Evolutionary conservation across 1,140 invertebrate species (phyloP).

Genomic region (Chrysomallon squamiferum): DNA sequence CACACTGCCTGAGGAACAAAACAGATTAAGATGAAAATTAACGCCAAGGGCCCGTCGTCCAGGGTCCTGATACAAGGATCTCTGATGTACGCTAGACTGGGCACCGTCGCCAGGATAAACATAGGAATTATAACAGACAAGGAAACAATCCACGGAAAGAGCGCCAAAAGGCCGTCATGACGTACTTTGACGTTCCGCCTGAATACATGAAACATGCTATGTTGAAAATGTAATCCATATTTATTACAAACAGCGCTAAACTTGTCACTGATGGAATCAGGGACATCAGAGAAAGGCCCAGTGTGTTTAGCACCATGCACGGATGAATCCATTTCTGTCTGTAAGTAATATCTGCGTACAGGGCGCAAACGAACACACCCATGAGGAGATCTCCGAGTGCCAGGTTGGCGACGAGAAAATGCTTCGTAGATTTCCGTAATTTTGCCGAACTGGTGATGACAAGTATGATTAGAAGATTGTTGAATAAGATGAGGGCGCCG

Average conservation of each 20-base stretch:
- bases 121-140: not conserved
- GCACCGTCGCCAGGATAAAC: not conserved
- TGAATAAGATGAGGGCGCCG: not conserved
- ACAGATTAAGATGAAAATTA: not conserved
- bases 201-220: not conserved
- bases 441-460: not conserved
- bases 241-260: not conserved
- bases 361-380: conserved; percentile 44
- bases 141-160: not conserved
- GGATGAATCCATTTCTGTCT: not conserved
- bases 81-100: not conserved
- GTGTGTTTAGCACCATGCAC: not conserved
- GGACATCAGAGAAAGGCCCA: not conserved
- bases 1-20: not conserved
- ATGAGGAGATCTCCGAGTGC: conserved; percentile 47
- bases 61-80: not conserved
- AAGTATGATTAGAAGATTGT: conserved; percentile 2
- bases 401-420: conserved; percentile 5
- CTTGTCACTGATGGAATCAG: not conserved
- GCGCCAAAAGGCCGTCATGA: not conserved
- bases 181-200: not conserved
- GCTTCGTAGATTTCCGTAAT: not conserved
- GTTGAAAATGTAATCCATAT: not conserved
- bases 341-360: not conserved
- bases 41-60: not conserved